Evolutionary conservation across 2,797 vertebrate genomes (phyloP), one percentile per base, ranked within the genome.

Genomic region (Hylomyscus alleni): DNA sequence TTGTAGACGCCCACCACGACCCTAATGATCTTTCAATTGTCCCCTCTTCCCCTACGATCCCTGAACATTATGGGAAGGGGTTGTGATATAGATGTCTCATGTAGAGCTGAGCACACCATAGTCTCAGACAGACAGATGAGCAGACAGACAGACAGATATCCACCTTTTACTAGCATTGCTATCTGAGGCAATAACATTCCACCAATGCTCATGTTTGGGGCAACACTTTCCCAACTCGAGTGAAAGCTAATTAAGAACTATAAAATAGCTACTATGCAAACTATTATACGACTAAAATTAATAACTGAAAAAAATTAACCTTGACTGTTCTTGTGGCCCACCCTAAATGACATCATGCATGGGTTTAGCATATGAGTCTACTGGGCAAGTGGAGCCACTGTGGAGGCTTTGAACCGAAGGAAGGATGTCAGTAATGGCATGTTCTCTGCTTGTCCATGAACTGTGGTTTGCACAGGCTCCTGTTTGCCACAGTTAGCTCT

Each of bases 211-310:
- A n/a, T 19, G 52, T 84, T 76, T 44, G 89, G 5, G 22, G 67
- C 37, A 92, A 78, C 56, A 86, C 26, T 34, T 91, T 85, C 52
- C 47, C n/a, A 62, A 88, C n/a, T 34, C 34, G 60, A 20, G 47
- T n/a, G 47, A 83, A 81, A 80, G 56, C 20, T 65, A 83, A 76
- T 60, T 84, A 82, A 44, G 65, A 75, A 60, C 60, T 50, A 60
- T 85, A 90, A 87, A 77, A 40, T 37, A 14, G 60, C n/a, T 72
- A 20, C 65, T 82, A 31, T 37, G 15, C 26, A 52, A 62, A 40
- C 34, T 82, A 76, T 44, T n/a, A 83, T 78, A 37, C 52, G 60
- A 60, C 67, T 60, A 31, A 56, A 88, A 92, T 67, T 93, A 72
- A 14, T 73, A 60, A 82, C 31, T 80, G n/a, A 72, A 88, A 81